Conservation (phyloP, 2,888 invertebrate genomes). For the Bhutanitis thaidina region DNA sequence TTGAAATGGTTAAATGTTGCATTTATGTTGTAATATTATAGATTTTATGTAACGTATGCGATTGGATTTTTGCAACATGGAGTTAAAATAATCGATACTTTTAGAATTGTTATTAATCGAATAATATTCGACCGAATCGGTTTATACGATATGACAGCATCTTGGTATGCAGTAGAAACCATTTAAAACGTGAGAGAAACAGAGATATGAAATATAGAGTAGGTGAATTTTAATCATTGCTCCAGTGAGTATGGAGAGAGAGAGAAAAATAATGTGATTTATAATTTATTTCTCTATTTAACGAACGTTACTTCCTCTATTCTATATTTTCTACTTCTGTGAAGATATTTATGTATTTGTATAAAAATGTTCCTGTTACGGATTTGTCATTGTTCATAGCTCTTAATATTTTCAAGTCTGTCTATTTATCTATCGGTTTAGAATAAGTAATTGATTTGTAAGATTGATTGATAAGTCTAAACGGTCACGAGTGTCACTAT, state of each 20-base stretch:
- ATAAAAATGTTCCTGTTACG: constrained; percentile 54
- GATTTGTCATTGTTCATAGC: constrained; percentile 56
- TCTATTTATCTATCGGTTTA: constrained; percentile 33
- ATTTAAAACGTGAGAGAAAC: not conserved
- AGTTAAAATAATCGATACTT: too few relatives aligned
- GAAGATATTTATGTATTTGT: constrained; percentile 26
- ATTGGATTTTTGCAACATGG: too few relatives aligned
- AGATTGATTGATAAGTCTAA: constrained; percentile 21
- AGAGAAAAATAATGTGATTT: too few relatives aligned
- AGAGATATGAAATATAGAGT: not conserved
- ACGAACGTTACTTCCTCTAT: too few relatives aligned
- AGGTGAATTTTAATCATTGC: not conserved
- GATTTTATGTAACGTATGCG: constrained; percentile 18
- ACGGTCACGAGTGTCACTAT: not conserved
- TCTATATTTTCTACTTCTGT: too few relatives aligned
- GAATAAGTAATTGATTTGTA: constrained; percentile 19
- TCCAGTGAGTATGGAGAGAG: not conserved
- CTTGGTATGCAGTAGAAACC: constrained; percentile 12
- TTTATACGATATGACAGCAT: not conserved
- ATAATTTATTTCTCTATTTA: too few relatives aligned
- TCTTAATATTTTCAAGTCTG: constrained; percentile 37
- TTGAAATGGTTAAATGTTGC: constrained; percentile 24
- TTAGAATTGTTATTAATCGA: not conserved
- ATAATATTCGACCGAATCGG: not conserved
- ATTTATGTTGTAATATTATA: constrained; percentile 28